A percentile compares a stretch with the other conserved stretches of the same genome.
Evolutionary conservation across 2,797 vertebrate species (phyloP).

Genomic region (Cebuella pygmaea): DNA sequence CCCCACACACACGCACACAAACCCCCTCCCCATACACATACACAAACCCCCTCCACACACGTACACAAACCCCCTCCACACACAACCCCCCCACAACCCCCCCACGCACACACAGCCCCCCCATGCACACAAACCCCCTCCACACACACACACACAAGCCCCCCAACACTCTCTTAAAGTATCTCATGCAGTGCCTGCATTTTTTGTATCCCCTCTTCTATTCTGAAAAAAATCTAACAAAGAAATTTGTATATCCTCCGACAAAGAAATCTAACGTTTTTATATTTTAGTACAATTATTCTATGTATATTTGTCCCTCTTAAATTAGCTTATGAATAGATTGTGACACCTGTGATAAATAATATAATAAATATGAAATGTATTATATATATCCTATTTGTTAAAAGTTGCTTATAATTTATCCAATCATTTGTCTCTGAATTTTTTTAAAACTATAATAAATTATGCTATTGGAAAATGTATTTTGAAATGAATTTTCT

Average conservation of each 20-base stretch:
- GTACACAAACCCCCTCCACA: no score
- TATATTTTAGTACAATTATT: slow-evolving; percentile 8
- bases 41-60: no score
- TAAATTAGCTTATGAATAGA: neutral
- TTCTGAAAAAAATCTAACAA: neutral
- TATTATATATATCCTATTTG: neutral
- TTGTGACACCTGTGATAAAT: neutral
- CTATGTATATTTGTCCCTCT: neutral
- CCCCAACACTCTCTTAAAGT: neutral
- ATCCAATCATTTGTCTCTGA: neutral
- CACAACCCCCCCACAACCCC: accelerated
- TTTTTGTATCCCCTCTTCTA: neutral
- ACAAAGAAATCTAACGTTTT: neutral
- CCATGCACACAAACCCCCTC: no score
- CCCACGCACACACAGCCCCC: accelerated
- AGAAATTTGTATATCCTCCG: neutral
- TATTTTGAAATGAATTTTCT: neutral
- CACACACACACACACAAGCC: accelerated
- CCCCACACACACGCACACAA: no score
- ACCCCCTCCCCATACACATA: no score
- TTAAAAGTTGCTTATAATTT: neutral
- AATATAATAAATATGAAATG: neutral
- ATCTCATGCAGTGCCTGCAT: neutral
- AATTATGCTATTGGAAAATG: neutral
- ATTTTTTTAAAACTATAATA: neutral